A percentile compares a stretch with the other conserved stretches of the same genome.
Conservation (phyloP, 1,140 invertebrate genomes). For the Bathynomus jamesi region DNA sequence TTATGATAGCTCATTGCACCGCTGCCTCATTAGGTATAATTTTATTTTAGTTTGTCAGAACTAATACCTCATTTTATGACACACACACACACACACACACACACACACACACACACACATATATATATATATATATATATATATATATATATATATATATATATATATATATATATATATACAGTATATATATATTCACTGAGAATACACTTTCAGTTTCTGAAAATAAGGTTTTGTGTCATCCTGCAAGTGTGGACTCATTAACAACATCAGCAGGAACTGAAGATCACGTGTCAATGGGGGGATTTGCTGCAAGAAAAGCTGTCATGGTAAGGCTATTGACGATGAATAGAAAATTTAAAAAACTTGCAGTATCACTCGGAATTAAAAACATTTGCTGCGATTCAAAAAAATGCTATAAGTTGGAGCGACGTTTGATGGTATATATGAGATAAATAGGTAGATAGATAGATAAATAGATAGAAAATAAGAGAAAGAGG, state of each 20-base stretch:
- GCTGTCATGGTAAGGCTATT: conserved; percentile 49
- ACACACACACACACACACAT: background rate
- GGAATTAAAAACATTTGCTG: too few relatives aligned
- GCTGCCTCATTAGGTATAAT: conserved; percentile 57
- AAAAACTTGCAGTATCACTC: too few relatives aligned
- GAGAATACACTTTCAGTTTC: conserved; percentile 47
- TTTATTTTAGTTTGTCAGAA: too few relatives aligned
- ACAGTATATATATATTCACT: background rate
- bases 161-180: background rate
- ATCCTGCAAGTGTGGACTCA: conserved; percentile 63
- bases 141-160: background rate
- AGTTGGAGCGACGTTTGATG: too few relatives aligned
- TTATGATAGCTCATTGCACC: conserved; percentile 68
- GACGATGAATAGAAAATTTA: too few relatives aligned
- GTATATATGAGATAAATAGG: background rate
- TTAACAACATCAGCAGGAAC: conserved; percentile 63
- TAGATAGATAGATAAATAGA: background rate
- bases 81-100: conserved; percentile 1
- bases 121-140: background rate
- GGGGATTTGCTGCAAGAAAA: conserved; percentile 63
- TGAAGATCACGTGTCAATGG: conserved; percentile 72
- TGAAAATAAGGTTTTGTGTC: conserved; percentile 67
- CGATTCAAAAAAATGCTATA: too few relatives aligned
- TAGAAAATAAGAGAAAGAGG: too few relatives aligned
- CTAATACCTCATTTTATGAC: background rate